Evolutionary conservation across 1,140 invertebrate species (phyloP), one percentile per base, ranked within the genome.

Genomic region (Drosophila prosaltans): DNA sequence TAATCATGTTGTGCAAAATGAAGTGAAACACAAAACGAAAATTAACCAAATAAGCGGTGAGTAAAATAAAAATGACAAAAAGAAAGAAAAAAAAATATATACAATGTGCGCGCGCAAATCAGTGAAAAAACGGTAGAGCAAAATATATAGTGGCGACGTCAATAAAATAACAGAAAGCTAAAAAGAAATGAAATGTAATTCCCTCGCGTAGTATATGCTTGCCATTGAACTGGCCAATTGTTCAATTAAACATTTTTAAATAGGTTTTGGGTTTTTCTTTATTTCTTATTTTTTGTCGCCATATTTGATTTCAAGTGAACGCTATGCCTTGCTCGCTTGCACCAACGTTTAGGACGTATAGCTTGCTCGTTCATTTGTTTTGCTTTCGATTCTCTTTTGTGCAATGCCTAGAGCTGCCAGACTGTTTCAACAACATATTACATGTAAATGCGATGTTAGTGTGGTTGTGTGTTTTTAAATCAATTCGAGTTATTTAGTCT

Each of bases 351-450:
- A 4, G 24, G 9, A 11, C 32, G 62, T 79, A 76, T 79, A 69
- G 69, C 76, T 79, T 55, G 65, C 72, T 60, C 66, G 57, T 72
- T 88, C 83, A 68, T 88, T 88, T 88, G 83, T 88, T 88, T 88
- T 88, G 84, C 83, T 88, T 83, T 79, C 57, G 55, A 88, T 88
- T 88, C 72, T 63, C 80, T 80, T 88, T 88, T 88, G 80, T 89
- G 78, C 84, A 88, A 78, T 51, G 45, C 21, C 21, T 8, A 51
- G 45, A 51, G 45, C 26, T 51, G 45, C 45, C 45, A 51, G 45
- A 51, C 9, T 43, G n/a, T 51, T 26, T 51, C 9, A 51, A 10
- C 24, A 21, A 51, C 24, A 26, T 24, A 51, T 51, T 51, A 51
- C 45, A 51, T 51, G 45, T 51, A 51, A 51, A 51, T 51, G 21